Percentiles rank a stretch among this genome's conserved stretches.
These are phyloP conservation scores for Casuarius casuarius DNA, from an alignment of 2,113 vertebrate species.

Conservation along the genomic window DNA sequence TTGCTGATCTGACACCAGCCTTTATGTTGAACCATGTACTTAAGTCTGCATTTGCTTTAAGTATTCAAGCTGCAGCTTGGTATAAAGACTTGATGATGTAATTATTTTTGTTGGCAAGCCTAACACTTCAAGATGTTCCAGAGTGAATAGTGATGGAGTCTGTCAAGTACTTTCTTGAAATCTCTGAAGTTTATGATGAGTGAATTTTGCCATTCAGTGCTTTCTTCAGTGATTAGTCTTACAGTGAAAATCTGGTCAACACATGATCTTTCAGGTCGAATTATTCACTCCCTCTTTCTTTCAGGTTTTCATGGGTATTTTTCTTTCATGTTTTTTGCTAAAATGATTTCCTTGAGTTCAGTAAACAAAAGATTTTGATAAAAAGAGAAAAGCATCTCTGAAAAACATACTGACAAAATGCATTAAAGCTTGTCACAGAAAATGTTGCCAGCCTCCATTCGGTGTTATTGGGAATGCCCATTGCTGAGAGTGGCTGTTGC, in stretches of 20 bases:
- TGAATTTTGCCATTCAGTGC: slow-evolving; percentile 39
- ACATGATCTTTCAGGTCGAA: slow-evolving; percentile 53
- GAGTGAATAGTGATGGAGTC: slow-evolving; percentile 57
- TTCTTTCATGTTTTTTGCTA: background rate
- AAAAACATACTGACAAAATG: background rate
- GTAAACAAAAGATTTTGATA: background rate
- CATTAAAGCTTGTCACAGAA: background rate
- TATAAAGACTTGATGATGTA: slow-evolving; percentile 50
- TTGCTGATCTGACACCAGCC: slow-evolving; percentile 24
- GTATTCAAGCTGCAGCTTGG: slow-evolving; percentile 47
- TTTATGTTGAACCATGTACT: slow-evolving; percentile 1
- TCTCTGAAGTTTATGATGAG: slow-evolving; percentile 68
- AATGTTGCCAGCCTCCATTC: background rate
- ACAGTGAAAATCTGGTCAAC: slow-evolving; percentile 59
- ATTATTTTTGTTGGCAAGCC: slow-evolving; percentile 61
- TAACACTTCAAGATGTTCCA: slow-evolving; percentile 60
- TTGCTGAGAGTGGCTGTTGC: background rate
- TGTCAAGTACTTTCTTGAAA: slow-evolving; percentile 54
- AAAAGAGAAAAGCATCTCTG: background rate
- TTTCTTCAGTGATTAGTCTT: slow-evolving; percentile 50
- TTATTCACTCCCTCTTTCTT: background rate
- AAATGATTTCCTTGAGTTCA: background rate
- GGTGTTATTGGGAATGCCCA: fast-evolving
- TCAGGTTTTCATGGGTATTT: background rate
- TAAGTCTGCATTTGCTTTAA: slow-evolving; percentile 18